Evolutionary conservation across 2,113 vertebrate genomes (phyloP), one percentile per base, ranked within the genome.

Genomic region (Silurus glanis): DNA sequence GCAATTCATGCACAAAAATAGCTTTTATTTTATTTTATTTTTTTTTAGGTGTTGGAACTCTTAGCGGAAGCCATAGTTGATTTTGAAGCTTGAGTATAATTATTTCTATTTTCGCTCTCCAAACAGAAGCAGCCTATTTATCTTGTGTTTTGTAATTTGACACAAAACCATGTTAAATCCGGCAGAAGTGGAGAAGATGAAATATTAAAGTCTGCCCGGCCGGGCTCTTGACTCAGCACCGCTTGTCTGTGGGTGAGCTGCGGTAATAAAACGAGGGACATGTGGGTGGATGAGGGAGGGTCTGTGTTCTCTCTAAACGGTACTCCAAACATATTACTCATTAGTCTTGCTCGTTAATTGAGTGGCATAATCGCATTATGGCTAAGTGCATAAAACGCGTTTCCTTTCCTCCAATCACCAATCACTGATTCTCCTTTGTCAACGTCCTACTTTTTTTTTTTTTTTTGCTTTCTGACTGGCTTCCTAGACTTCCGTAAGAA

Each of bases 111-210:
- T 85, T 90, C 85, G 80, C 62, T 83, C 84, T 78, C 84, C 82
- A 83, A 83, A 86, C 28, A 84, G 87, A 88, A 76, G 72, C 83
- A 71, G 80, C 85, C 85, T 86, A 90, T 89, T 90, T 90, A 85
- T 90, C 89, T 89, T 90, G 79, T 25, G 69, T 80, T 88, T 86
- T 84, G 84, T 89, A 88, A 87, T 89, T 85, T 90, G 88, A 82
- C 87, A 88, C 78, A 87, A 89, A 90, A 85, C 88, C 82, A 55
- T 79, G 66, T 90, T 91, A 83, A 87, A 88, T 69, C 84, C 78
- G 61, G 71, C 37, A 83, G 58, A 86, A 87, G 88, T 72, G 85
- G 82, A 61, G 83, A 87, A 76, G 66, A 72, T 90, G 85, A 88
- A 88, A 90, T 89, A 89, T 88, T 86, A 86, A 89, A 88, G 82